Evolutionary conservation across 2,888 invertebrate genomes (phyloP).

Genomic region (Clusia tigrina): DNA sequence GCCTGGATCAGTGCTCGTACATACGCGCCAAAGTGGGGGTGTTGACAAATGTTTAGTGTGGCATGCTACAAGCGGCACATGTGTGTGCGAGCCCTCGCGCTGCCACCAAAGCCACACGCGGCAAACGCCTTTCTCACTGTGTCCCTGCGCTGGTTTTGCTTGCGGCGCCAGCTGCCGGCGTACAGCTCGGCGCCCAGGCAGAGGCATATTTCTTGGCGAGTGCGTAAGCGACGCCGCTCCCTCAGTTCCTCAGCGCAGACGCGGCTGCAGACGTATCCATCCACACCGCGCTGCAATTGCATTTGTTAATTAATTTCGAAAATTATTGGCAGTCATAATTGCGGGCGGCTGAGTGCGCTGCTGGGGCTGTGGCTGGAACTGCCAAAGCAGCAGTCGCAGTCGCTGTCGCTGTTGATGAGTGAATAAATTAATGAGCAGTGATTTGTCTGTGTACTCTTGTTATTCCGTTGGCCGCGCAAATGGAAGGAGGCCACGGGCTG

Average conservation of each 20-base stretch:
- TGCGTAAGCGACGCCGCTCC: neutral
- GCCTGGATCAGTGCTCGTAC: slow-evolving; percentile 33
- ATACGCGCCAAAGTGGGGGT: slow-evolving; percentile 41
- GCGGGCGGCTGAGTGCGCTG: neutral
- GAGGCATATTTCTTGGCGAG: neutral
- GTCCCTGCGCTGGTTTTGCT: neutral
- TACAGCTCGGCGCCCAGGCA: neutral
- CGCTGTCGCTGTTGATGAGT: slow-evolving; percentile 57
- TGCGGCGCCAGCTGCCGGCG: slow-evolving; percentile 18
- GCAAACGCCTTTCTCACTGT: neutral
- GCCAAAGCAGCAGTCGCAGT: too few species aligned
- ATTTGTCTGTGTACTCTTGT: slow-evolving; percentile 49
- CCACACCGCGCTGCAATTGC: slow-evolving; percentile 53
- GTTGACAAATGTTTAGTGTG: slow-evolving; percentile 57
- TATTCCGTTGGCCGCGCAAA: neutral
- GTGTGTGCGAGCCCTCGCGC: neutral
- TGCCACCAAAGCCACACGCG: neutral
- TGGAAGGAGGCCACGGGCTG: neutral
- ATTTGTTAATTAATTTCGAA: slow-evolving; percentile 23
- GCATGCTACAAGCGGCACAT: slow-evolving; percentile 30
- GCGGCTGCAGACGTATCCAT: slow-evolving; percentile 47
- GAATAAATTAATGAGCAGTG: slow-evolving; percentile 62
- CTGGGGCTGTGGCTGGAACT: neutral
- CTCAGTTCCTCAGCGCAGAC: neutral
- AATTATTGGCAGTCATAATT: slow-evolving; percentile 16